Percentiles rank a stretch among this genome's conserved stretches.
These are phyloP conservation scores for Pseudolaguvia tuberculata DNA, from an alignment of 2,113 vertebrate species.

Conservation along the genomic window DNA sequence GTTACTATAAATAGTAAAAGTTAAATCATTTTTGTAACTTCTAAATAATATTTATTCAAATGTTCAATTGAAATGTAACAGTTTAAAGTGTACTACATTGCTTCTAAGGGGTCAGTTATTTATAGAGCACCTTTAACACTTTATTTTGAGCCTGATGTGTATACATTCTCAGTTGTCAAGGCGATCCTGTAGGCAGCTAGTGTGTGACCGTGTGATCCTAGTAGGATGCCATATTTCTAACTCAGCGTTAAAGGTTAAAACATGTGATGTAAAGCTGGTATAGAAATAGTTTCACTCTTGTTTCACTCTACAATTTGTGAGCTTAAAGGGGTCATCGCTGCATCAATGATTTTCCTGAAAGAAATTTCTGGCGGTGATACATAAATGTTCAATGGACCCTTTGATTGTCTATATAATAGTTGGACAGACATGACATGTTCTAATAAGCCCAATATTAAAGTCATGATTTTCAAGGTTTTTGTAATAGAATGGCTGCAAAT, in stretches of 20 bases:
- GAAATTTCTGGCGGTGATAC: too few species aligned
- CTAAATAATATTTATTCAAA: not conserved
- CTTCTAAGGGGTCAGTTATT: not conserved
- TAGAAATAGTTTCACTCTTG: too few species aligned
- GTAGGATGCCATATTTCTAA: constrained; percentile 44
- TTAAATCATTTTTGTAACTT: not conserved
- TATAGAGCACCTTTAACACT: not conserved
- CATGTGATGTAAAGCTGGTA: too few species aligned
- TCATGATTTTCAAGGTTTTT: too few species aligned
- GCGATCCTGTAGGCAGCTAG: constrained; percentile 32
- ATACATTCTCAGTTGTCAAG: constrained; percentile 43
- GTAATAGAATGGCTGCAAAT: too few species aligned
- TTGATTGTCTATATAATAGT: too few species aligned
- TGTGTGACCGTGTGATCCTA: constrained; percentile 13
- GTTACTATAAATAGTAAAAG: not conserved
- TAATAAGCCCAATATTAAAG: too few species aligned
- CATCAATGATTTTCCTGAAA: too few species aligned
- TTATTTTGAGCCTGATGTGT: constrained; percentile 10
- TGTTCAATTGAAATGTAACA: not conserved
- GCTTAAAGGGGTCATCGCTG: too few species aligned
- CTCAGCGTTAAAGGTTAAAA: not conserved
- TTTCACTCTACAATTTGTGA: too few species aligned
- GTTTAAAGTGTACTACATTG: not conserved
- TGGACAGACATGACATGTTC: too few species aligned
- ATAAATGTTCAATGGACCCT: too few species aligned